Conservation (phyloP, 2,888 invertebrate species). For the Automeris io region DNA sequence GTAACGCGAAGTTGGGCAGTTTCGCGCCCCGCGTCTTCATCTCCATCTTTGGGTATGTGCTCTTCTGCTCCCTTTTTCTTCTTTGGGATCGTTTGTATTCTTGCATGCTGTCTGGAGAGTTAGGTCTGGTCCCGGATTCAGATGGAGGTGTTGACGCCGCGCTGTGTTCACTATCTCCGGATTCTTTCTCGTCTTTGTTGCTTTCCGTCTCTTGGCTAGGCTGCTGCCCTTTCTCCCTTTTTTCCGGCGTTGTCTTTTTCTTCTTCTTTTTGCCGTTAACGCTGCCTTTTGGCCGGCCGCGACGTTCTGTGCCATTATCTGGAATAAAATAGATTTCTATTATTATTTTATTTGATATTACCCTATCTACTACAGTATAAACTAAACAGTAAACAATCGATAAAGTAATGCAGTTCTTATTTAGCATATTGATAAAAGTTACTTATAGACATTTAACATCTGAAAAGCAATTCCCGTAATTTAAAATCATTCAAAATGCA, state of each 20-base stretch:
- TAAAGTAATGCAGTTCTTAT: no score
- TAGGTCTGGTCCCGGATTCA: constrained; percentile 59
- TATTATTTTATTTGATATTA: background rate
- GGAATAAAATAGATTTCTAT: constrained; percentile 13
- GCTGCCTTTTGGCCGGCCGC: constrained; percentile 62
- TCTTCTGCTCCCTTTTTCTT: constrained; percentile 41
- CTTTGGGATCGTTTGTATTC: constrained; percentile 37
- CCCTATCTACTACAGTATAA: background rate
- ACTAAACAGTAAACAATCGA: no score
- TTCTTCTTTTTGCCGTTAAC: constrained; percentile 53
- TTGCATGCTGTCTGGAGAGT: constrained; percentile 47
- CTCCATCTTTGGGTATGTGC: constrained; percentile 54
- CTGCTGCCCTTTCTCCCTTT: constrained; percentile 56
- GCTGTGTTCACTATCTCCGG: constrained; percentile 61
- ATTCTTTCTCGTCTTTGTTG: constrained; percentile 64
- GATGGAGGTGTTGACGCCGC: constrained; percentile 62
- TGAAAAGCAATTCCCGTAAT: no score
- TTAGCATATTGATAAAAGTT: no score
- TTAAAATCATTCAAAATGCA: no score
- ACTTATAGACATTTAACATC: no score
- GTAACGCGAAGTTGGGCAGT: constrained; percentile 77
- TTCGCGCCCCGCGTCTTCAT: constrained; percentile 79
- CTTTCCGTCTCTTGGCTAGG: constrained; percentile 66
- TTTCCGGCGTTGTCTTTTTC: constrained; percentile 50
- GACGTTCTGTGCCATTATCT: constrained; percentile 60